A percentile compares a stretch with the other conserved stretches of the same genome.
Evolutionary conservation across 2,797 vertebrate species (phyloP).

Genomic region (Pseudomugil tenellus): DNA sequence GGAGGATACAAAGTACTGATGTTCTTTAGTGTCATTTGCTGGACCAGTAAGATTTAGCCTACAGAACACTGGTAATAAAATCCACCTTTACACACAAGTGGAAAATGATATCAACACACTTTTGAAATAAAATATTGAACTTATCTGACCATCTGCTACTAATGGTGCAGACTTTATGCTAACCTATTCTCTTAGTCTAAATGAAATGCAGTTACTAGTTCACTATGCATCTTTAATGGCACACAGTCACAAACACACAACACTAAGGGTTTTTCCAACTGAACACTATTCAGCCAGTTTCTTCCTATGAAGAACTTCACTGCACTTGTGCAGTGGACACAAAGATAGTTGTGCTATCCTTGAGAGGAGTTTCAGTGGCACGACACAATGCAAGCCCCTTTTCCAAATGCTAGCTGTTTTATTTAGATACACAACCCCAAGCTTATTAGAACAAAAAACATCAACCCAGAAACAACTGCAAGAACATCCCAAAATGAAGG

Average conservation of each 20-base stretch:
- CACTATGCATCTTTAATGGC: background rate
- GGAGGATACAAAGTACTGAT: too few species aligned
- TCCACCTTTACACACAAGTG: too few species aligned
- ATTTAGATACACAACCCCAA: background rate
- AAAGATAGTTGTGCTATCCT: conserved; percentile 1
- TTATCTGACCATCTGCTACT: background rate
- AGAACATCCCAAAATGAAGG: background rate
- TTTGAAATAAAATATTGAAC: background rate
- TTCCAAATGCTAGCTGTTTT: background rate
- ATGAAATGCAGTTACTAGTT: background rate
- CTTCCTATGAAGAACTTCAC: conserved; percentile 46
- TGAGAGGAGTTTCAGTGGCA: conserved; percentile 3
- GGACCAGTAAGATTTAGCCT: too few species aligned
- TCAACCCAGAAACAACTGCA: background rate
- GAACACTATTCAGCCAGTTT: conserved; percentile 44
- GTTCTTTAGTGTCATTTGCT: too few species aligned
- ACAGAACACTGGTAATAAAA: too few species aligned
- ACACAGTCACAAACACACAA: conserved; percentile 8
- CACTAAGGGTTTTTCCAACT: conserved; percentile 15
- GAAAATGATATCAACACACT: too few species aligned
- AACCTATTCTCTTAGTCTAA: background rate
- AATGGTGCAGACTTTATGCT: background rate
- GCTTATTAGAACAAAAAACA: background rate
- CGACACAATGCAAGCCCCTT: background rate
- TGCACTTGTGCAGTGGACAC: conserved; percentile 36